Conservation (phyloP, 2,888 invertebrate genomes). For the Chymomyza procnemis region DNA sequence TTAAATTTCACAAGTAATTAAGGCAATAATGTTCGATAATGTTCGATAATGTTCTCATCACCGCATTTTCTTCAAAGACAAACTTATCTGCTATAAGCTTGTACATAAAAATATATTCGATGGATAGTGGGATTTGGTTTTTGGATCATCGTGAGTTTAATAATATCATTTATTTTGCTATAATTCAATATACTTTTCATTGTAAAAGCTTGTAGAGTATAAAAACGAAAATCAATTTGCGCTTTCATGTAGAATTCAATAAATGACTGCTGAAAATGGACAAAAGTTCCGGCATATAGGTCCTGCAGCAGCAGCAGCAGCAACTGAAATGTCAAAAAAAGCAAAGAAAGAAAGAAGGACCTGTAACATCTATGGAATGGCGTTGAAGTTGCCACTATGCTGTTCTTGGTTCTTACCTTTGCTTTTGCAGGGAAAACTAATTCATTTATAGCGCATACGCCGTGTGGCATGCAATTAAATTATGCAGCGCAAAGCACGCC, state of each 20-base stretch:
- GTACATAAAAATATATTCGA: too few species aligned
- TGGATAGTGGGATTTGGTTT: too few species aligned
- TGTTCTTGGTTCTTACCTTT: background rate
- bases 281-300: background rate
- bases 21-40: too few species aligned
- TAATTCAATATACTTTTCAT: too few species aligned
- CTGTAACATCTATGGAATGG: background rate
- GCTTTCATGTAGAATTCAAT: slow-evolving; percentile 21
- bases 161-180: too few species aligned
- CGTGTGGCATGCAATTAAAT: slow-evolving; percentile 51
- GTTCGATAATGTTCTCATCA: too few species aligned
- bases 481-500: slow-evolving; percentile 41
- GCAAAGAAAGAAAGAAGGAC: too few species aligned
- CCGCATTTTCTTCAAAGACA: too few species aligned
- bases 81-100: too few species aligned
- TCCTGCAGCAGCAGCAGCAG: background rate
- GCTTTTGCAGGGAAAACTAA: background rate
- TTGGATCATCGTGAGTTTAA: too few species aligned
- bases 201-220: background rate
- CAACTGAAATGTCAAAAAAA: background rate
- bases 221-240: slow-evolving; percentile 43
- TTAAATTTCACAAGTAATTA: too few species aligned
- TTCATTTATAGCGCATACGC: slow-evolving; percentile 53
- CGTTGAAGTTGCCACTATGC: background rate
- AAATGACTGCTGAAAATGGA: slow-evolving; percentile 3